These are phyloP conservation scores for Coturnix japonica DNA, from an alignment of 2,113 vertebrate genomes.

Conservation along the genomic window DNA sequence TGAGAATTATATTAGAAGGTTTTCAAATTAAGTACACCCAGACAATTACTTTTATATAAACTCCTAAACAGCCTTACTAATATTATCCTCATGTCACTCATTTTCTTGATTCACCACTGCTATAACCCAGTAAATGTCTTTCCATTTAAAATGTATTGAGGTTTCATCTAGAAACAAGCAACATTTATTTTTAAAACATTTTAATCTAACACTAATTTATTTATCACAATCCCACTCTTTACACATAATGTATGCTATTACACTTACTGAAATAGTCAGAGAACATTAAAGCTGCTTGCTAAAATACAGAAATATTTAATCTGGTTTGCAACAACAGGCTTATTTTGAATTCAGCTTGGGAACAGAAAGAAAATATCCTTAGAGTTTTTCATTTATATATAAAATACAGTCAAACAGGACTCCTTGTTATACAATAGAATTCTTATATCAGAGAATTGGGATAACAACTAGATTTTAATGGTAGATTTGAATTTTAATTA, in stretches of 20 bases:
- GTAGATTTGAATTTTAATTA: conserved; percentile 19
- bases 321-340: neutral
- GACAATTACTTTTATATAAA: conserved; percentile 45
- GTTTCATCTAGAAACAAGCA: neutral
- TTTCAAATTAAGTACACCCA: conserved; percentile 15
- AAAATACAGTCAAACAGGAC: neutral
- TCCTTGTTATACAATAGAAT: neutral
- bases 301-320: neutral
- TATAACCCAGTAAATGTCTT: neutral
- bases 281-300: neutral
- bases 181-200: neutral
- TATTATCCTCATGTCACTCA: neutral
- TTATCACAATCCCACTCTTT: neutral
- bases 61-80: conserved; percentile 9
- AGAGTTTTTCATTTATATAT: neutral
- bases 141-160: conserved; percentile 35
- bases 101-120: conserved; percentile 30
- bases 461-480: neutral
- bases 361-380: neutral
- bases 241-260: neutral
- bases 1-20: neutral
- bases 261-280: neutral
- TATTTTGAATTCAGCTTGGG: neutral
- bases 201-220: neutral
- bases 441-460: neutral